Conservation (phyloP, 2,113 vertebrate genomes). For the Cyanistes caeruleus region DNA sequence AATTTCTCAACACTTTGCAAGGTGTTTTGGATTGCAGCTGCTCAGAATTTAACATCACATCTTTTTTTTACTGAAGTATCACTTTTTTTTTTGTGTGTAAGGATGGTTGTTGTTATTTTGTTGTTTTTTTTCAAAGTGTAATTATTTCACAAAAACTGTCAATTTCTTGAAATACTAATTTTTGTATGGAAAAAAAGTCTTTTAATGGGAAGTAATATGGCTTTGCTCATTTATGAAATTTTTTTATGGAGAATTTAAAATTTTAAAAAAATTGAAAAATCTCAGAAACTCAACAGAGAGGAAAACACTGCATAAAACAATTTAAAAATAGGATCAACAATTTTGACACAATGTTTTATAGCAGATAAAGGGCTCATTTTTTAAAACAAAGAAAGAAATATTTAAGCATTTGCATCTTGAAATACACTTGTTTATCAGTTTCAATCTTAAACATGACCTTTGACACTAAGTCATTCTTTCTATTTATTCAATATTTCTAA, state of each 20-base stretch:
- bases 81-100: background rate
- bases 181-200: background rate
- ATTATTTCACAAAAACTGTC: background rate
- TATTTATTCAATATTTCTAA: background rate
- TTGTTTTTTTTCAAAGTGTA: background rate
- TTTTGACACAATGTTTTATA: background rate
- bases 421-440: background rate
- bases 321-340: background rate
- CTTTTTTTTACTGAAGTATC: background rate
- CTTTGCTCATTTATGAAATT: background rate
- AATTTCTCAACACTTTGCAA: constrained; percentile 24
- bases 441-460: background rate
- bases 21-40: constrained; percentile 53
- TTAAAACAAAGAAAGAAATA: background rate
- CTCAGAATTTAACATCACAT: background rate
- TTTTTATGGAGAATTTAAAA: background rate
- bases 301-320: background rate
- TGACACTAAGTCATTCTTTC: background rate
- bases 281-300: background rate
- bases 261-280: background rate
- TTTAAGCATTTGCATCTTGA: background rate
- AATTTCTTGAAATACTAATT: background rate
- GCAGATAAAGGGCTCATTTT: background rate
- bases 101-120: background rate
- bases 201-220: background rate